Base-by-base conservation (phyloP, 2,888 invertebrate species). In the Xestia rhomboidea region DNA sequence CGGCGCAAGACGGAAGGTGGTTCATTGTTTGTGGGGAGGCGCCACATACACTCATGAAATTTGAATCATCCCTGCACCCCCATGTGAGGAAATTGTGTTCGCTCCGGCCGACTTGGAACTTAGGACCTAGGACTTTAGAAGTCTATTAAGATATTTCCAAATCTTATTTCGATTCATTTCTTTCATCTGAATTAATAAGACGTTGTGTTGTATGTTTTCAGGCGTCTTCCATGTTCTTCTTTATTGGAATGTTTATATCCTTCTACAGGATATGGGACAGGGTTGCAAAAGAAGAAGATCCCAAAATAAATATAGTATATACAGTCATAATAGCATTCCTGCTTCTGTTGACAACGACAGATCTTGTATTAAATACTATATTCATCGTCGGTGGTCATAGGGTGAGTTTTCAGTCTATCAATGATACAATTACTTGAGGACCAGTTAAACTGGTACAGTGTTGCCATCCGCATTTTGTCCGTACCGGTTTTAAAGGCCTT, bases 361-460 rank as follows among this genome's bases (percentile, higher is more conserved):
- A 82, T 46, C 1, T 79, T 11, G 27, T 68, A 15, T 63, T 82
- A 6, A 84, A 70, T 27, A 24, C 44, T 24, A 10, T 83, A 18
- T 82, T 82, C 34, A 27, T 84, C 30, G 46, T 73, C 13, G 82
- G 80, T 34, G 84, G 70, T 7, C 82, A 82, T 60, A 64, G 10
- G 80, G 82, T 82, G 18, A 82, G 82, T 70, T 67, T 41, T 60
- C 3, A 38, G 7, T 24, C 2, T 49, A 24, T 49, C 24, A 49
- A n/a, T 54, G 11, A n/a, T n/a, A 54, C 13, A 54, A n/a, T n/a
- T 54, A n/a, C 4, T 54, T 49, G 51, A 54, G 54, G 54, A n/a
- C 11, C 5, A 54, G 24, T 8, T 11, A 51, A 4, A 51, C 10
- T 51, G 51, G 51, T 51, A n/a, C 1, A 3, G n/a, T n/a, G 51